Evolutionary conservation across 2,888 invertebrate species (phyloP).

Genomic region (Rhaphigaster nebulosa): DNA sequence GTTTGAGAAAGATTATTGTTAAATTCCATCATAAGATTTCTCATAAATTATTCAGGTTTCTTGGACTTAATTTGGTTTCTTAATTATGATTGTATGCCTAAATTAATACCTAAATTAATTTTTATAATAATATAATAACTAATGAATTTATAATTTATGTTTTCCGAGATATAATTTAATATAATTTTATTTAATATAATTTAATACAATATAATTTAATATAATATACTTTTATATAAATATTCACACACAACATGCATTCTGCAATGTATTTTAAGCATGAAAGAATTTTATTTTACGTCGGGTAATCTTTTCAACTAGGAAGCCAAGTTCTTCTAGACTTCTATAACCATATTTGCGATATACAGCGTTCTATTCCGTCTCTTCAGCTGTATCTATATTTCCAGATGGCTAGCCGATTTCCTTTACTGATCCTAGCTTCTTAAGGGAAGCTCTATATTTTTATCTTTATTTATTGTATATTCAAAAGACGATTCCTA

Average conservation of each 20-base stretch:
- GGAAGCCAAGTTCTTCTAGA: background rate
- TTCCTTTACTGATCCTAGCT: background rate
- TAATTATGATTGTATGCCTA: too few relatives aligned
- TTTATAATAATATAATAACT: too few relatives aligned
- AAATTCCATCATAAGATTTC: too few relatives aligned
- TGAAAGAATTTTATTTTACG: background rate
- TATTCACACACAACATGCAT: background rate
- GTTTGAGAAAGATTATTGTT: too few relatives aligned
- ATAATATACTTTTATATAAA: too few relatives aligned
- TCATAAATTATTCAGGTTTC: too few relatives aligned
- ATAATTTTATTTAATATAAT: too few relatives aligned
- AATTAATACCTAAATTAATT: too few relatives aligned
- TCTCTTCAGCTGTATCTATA: background rate
- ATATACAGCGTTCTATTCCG: background rate
- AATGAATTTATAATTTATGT: too few relatives aligned
- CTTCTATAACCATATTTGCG: background rate
- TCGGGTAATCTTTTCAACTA: background rate
- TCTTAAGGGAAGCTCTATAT: background rate
- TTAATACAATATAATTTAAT: too few relatives aligned
- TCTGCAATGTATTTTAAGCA: background rate
- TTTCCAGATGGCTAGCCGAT: background rate
- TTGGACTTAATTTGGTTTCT: too few relatives aligned
- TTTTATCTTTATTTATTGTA: background rate
- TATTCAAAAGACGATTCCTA: background rate
- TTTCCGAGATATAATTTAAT: too few relatives aligned